Evolutionary conservation across 1,140 invertebrate species (phyloP).

Genomic region (Brachionus asplanchnoidis): DNA sequence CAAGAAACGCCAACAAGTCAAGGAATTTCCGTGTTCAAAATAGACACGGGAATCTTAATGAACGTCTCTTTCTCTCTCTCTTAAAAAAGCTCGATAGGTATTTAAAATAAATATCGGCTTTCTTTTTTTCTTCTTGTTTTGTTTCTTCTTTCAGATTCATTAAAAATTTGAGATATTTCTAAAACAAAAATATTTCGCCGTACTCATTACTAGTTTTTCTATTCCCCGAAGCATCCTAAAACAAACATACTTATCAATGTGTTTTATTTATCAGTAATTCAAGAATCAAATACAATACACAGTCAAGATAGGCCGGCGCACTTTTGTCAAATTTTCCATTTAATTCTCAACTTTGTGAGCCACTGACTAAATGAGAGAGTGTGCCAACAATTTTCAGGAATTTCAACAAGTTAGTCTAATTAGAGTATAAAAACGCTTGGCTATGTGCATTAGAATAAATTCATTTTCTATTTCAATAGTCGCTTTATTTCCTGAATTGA

Average conservation of each 20-base stretch:
- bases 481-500: slow-evolving; percentile 23
- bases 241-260: slow-evolving; percentile 8
- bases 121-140: background rate
- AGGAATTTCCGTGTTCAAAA: background rate
- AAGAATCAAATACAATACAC: background rate
- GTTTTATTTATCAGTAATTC: slow-evolving; percentile 16
- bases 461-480: slow-evolving; percentile 1
- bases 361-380: too few relatives aligned
- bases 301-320: background rate
- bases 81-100: background rate
- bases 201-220: background rate
- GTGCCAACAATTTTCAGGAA: slow-evolving; percentile 11
- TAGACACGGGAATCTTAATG: slow-evolving; percentile 17
- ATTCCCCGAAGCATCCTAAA: background rate
- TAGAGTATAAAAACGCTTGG: background rate
- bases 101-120: slow-evolving; percentile 1
- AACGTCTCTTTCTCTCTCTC: background rate
- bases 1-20: background rate
- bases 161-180: background rate
- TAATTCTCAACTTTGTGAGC: background rate
- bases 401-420: slow-evolving; percentile 38
- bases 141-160: background rate
- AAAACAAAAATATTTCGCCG: background rate
- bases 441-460: background rate
- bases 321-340: slow-evolving; percentile 2